Conservation (phyloP, 1,140 invertebrate species). For the Meloidogyne hapla region DNA sequence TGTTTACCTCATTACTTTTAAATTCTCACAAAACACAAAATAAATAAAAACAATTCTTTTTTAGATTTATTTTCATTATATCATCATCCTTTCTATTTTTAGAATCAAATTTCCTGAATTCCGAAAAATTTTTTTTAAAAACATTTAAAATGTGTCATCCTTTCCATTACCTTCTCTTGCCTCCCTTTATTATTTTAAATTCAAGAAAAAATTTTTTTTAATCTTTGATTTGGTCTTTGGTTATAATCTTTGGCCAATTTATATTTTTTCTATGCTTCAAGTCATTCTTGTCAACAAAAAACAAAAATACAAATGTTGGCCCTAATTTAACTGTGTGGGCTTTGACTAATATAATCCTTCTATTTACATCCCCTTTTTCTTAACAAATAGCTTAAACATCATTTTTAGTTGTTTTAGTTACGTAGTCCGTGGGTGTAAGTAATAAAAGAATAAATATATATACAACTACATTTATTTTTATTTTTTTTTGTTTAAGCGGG, state of each 20-base stretch:
- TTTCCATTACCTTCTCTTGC: not conserved
- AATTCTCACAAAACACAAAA: too few species aligned
- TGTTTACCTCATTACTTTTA: too few species aligned
- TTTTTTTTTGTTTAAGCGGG: not conserved
- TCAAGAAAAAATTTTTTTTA: not conserved
- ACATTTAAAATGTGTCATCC: not conserved
- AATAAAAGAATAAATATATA: not conserved
- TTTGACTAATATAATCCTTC: not conserved
- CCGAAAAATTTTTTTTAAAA: not conserved
- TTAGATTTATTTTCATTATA: too few species aligned
- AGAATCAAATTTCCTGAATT: too few species aligned
- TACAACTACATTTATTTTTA: not conserved
- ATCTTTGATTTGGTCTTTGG: not conserved
- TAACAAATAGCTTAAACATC: not conserved
- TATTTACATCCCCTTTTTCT: not conserved
- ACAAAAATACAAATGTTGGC: not conserved
- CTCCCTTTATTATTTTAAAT: not conserved
- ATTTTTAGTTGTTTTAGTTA: constrained; percentile 1
- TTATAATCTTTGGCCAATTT: not conserved
- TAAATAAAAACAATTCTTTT: too few species aligned
- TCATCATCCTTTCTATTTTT: too few species aligned
- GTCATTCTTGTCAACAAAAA: not conserved
- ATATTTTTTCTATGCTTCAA: not conserved
- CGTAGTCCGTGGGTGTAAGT: not conserved
- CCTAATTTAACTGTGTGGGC: constrained; percentile 2